A percentile compares a stretch with the other conserved stretches of the same genome.
These are phyloP conservation scores for Leucoma salicis DNA, from an alignment of 2,888 invertebrate genomes.

Conservation along the genomic window DNA sequence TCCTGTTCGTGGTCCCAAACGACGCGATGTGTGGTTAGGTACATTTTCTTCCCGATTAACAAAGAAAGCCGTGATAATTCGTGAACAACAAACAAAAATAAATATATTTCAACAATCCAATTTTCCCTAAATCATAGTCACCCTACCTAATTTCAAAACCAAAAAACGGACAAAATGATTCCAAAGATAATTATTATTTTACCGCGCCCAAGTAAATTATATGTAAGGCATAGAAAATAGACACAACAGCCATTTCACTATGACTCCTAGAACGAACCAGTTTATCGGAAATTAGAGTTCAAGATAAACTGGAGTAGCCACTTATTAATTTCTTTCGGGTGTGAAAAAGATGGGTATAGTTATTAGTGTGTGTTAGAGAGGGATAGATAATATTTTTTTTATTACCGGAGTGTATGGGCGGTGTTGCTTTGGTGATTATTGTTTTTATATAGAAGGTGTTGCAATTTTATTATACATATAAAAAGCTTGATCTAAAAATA, in stretches of 20 bases:
- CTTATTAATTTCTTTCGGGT: conserved; percentile 61
- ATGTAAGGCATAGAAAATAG: conserved; percentile 36
- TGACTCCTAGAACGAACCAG: background rate
- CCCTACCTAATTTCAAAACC: conserved; percentile 49
- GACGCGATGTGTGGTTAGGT: no score
- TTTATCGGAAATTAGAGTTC: conserved; percentile 22
- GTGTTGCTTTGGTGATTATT: conserved; percentile 61
- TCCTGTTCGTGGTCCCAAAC: no score
- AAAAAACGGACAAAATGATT: conserved; percentile 52
- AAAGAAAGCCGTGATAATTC: no score
- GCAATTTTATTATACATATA: conserved; percentile 8
- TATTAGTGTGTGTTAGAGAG: conserved; percentile 53
- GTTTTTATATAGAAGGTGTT: conserved; percentile 50
- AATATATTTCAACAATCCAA: background rate
- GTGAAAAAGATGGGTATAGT: conserved; percentile 42
- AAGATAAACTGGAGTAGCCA: conserved; percentile 40
- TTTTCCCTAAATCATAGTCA: conserved; percentile 23
- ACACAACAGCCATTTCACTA: background rate
- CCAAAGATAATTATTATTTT: conserved; percentile 73
- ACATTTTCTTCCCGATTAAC: no score
- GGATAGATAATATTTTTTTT: conserved; percentile 44
- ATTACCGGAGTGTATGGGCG: conserved; percentile 54
- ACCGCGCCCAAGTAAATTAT: conserved; percentile 67
- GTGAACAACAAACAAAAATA: no score
- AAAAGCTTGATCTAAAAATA: no score